phyloP scores from a whole-genome alignment of 2,797 vertebrate genomes.

The Bryconaethiops microstoma region DNA sequence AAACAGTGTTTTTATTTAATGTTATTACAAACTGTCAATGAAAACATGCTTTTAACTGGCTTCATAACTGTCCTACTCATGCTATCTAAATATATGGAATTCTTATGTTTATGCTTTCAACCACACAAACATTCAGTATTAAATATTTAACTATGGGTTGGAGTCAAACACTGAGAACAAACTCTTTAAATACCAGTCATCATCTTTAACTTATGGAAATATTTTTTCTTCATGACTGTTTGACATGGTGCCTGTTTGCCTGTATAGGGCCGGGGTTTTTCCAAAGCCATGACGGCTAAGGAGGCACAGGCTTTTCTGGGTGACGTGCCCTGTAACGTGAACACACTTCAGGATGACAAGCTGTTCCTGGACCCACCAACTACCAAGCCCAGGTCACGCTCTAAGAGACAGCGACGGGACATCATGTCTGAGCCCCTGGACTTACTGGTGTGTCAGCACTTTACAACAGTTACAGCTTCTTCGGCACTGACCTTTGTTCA shows the following conservation, averaged over 20 bases:
- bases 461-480: not conserved
- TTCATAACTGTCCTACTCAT: not conserved
- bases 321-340: conserved; percentile 86
- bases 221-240: not conserved
- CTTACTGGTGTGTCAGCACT: conserved; percentile 81
- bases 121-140: not conserved
- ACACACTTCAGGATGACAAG: conserved; percentile 91
- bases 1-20: not conserved
- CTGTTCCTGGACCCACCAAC: conserved; percentile 91
- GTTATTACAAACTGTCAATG: not conserved
- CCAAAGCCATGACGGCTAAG: conserved; percentile 91
- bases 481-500: not conserved
- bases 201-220: not conserved
- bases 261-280: conserved; percentile 88
- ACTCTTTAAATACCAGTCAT: not conserved
- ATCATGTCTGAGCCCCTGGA: conserved; percentile 87
- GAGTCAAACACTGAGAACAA: not conserved
- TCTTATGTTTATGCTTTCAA: not conserved
- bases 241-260: not conserved
- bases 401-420: conserved; percentile 87
- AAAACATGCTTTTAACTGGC: not conserved
- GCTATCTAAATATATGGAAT: not conserved
- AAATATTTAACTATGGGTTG: not conserved
- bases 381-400: conserved; percentile 80
- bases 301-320: conserved; percentile 95